Evolutionary conservation across 2,113 vertebrate species (phyloP).

Genomic region (Grus americana): DNA sequence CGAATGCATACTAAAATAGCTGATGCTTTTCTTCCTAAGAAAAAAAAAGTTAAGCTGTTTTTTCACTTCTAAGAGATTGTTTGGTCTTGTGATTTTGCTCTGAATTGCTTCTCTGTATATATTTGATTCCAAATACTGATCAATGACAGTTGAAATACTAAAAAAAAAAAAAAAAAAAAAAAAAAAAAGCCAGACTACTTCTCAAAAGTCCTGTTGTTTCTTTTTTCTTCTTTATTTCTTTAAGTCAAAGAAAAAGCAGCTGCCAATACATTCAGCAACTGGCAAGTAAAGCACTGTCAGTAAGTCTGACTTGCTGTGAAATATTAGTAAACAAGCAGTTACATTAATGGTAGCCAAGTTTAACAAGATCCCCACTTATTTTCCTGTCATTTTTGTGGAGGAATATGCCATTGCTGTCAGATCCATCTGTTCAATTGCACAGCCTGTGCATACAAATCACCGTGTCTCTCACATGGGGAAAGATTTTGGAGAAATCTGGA

Average conservation of each 20-base stretch:
- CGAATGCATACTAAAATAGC: neutral
- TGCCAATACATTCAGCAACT: neutral
- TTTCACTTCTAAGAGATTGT: neutral
- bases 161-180: no score
- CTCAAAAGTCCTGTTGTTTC: neutral
- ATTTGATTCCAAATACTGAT: neutral
- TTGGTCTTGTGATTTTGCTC: neutral
- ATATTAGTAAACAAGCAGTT: slow-evolving; percentile 55
- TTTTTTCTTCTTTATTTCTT: neutral
- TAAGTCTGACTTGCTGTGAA: slow-evolving; percentile 12
- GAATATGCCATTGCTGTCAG: slow-evolving; percentile 35
- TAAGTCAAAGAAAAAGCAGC: neutral
- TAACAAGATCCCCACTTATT: slow-evolving; percentile 56
- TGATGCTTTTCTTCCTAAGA: neutral
- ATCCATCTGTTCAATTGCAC: slow-evolving; percentile 43
- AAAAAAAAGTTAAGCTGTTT: neutral
- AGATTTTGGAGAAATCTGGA: neutral
- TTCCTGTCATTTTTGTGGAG: slow-evolving; percentile 41
- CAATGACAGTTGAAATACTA: neutral
- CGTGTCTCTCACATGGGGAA: neutral
- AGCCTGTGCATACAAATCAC: neutral
- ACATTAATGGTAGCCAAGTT: slow-evolving; percentile 11
- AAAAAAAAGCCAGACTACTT: neutral
- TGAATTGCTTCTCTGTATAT: neutral
- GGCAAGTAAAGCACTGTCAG: neutral